Percentiles rank a stretch among this genome's conserved stretches.
Conservation (phyloP, 2,888 invertebrate genomes). For the Phytoseiulus persimilis region DNA sequence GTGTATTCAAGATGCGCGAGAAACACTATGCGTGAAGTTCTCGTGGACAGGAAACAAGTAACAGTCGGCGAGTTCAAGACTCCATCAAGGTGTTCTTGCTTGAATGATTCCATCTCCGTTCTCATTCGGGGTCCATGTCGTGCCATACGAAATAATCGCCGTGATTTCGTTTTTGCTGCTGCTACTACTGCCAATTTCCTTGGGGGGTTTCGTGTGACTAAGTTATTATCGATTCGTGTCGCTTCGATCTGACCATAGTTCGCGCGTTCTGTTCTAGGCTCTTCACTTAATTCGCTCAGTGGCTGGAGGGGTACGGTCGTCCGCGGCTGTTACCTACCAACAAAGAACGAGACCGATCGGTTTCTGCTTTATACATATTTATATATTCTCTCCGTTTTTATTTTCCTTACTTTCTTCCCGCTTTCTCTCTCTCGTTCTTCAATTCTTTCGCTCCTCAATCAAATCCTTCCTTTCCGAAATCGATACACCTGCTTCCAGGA, state of each 20-base stretch:
- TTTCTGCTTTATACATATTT: conserved; percentile 37
- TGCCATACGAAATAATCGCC: no score
- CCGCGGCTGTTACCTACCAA: neutral
- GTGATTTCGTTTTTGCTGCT: neutral
- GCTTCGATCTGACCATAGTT: neutral
- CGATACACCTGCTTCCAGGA: conserved; percentile 11
- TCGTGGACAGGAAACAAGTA: no score
- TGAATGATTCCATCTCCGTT: no score
- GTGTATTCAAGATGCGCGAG: no score
- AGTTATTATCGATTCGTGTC: neutral
- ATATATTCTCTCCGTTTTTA: conserved; percentile 20
- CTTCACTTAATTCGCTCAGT: neutral
- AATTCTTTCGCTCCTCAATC: conserved; percentile 28
- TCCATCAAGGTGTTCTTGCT: no score
- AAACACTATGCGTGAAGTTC: no score
- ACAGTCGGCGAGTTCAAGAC: no score
- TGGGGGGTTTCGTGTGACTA: neutral
- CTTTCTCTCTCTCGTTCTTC: neutral
- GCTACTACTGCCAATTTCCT: neutral
- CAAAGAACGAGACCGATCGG: conserved; percentile 27
- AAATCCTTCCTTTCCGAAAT: neutral
- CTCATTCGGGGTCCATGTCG: no score
- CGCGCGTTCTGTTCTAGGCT: neutral
- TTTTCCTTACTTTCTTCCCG: conserved; percentile 22
- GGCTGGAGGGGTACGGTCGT: conserved; percentile 5